Percentiles rank a stretch among this genome's conserved stretches.
Evolutionary conservation across 2,888 invertebrate genomes (phyloP).

Genomic region (Caenorhabditis sinica): DNA sequence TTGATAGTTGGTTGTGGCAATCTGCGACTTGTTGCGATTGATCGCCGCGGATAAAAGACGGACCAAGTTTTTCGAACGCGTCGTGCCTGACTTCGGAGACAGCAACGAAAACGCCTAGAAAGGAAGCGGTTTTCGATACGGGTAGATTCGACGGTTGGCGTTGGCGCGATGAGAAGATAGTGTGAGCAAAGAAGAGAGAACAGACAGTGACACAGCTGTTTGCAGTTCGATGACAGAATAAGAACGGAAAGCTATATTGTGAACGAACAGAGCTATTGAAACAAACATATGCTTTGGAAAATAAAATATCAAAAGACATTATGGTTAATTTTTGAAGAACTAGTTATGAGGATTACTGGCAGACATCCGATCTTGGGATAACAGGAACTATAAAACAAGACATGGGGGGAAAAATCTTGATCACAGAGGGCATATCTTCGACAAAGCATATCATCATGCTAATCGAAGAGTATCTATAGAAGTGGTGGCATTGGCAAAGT

Average conservation of each 20-base stretch:
- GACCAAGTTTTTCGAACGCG: constrained; percentile 56
- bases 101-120: constrained; percentile 54
- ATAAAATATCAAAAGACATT: no score
- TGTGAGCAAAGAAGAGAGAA: constrained; percentile 8
- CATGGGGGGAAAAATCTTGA: background rate
- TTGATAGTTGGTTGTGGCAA: background rate
- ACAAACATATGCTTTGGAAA: no score
- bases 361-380: background rate
- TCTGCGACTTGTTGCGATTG: constrained; percentile 36
- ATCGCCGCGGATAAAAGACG: constrained; percentile 41
- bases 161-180: constrained; percentile 16
- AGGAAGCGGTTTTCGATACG: constrained; percentile 45
- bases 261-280: background rate
- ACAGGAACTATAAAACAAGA: background rate
- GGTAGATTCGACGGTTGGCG: background rate
- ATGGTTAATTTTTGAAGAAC: no score
- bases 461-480: no score
- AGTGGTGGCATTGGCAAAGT: no score
- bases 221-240: constrained; percentile 60
- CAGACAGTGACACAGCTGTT: constrained; percentile 49
- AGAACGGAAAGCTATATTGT: constrained; percentile 23
- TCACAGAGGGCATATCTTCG: no score
- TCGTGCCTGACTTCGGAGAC: constrained; percentile 36
- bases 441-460: no score
- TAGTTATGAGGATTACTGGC: no score